phyloP scores from a whole-genome alignment of 92 coral and sea anemone genomes.

The Actinostola sp. region DNA sequence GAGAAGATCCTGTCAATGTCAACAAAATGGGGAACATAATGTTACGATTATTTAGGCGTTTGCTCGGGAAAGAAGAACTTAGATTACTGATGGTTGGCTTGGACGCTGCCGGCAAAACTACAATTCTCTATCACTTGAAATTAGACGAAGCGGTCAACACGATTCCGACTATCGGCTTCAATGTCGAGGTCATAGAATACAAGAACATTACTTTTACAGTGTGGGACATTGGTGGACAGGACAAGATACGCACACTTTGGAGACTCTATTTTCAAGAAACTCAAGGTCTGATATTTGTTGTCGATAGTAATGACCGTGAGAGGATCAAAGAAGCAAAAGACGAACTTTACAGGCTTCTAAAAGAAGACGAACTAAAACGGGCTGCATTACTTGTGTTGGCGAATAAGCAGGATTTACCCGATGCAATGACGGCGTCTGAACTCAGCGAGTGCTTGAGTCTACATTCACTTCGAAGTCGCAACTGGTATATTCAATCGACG shows the following conservation, averaged over 20 bases:
- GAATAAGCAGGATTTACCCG: conserved; percentile 92
- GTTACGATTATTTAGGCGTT: conserved; percentile 75
- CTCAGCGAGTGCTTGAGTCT: conserved; percentile 86
- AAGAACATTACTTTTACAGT: conserved; percentile 97
- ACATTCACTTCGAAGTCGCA: conserved; percentile 83
- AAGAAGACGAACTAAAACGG: conserved; percentile 92
- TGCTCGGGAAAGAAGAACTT: conserved; percentile 92
- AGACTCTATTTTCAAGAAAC: conserved; percentile 96
- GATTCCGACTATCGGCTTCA: conserved; percentile 96
- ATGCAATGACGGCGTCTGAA: conserved; percentile 84
- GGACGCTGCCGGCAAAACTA: conserved; percentile 98
- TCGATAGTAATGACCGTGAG: conserved; percentile 93
- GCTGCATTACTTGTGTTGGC: conserved; percentile 95
- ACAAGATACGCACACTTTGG: conserved; percentile 95
- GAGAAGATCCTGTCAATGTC: not conserved
- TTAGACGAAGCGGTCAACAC: conserved; percentile 93
- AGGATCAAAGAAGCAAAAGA: conserved; percentile 89
- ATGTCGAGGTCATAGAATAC: conserved; percentile 97
- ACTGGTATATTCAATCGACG: conserved; percentile 93
- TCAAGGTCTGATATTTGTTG: conserved; percentile 94
- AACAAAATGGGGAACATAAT: conserved; percentile 88
- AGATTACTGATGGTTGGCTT: conserved; percentile 98
- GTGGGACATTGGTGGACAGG: conserved; percentile 99
- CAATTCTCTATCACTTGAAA: conserved; percentile 92
- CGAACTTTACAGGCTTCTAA: conserved; percentile 80